These are phyloP conservation scores for Hydrozoanthus tunicans DNA, from an alignment of 64 coral and sea anemone species.

Conservation along the genomic window DNA sequence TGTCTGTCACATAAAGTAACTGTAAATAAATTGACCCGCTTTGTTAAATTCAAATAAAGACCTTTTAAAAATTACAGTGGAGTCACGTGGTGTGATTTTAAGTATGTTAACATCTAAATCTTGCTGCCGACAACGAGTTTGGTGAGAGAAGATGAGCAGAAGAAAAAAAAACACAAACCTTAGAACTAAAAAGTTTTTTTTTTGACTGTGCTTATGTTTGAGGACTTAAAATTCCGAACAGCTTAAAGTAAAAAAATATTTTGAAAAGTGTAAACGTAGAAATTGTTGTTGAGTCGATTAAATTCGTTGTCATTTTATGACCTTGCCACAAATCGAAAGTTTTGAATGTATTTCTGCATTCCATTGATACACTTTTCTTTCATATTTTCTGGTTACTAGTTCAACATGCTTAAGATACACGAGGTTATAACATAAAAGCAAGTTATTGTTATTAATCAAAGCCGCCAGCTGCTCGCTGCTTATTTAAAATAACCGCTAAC, in stretches of 20 bases:
- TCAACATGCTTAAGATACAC: too few species aligned
- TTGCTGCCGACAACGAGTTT: too few species aligned
- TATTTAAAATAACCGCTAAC: too few species aligned
- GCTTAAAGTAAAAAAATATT: neutral
- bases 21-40: neutral
- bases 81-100: slow-evolving; percentile 18
- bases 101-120: neutral
- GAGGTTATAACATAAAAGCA: too few species aligned
- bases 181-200: too few species aligned
- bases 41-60: slow-evolving; percentile 10
- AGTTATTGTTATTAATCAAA: too few species aligned
- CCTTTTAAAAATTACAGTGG: neutral
- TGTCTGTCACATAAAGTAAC: neutral
- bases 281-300: neutral
- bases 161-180: neutral
- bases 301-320: neutral
- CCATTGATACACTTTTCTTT: too few species aligned
- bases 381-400: too few species aligned
- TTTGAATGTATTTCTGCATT: neutral
- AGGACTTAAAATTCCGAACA: too few species aligned
- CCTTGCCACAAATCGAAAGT: neutral
- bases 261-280: neutral
- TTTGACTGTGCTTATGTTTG: too few species aligned
- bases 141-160: too few species aligned
- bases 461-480: too few species aligned